Evolutionary conservation across 2,888 invertebrate genomes (phyloP).

Genomic region (Leptopilina syphax): DNA sequence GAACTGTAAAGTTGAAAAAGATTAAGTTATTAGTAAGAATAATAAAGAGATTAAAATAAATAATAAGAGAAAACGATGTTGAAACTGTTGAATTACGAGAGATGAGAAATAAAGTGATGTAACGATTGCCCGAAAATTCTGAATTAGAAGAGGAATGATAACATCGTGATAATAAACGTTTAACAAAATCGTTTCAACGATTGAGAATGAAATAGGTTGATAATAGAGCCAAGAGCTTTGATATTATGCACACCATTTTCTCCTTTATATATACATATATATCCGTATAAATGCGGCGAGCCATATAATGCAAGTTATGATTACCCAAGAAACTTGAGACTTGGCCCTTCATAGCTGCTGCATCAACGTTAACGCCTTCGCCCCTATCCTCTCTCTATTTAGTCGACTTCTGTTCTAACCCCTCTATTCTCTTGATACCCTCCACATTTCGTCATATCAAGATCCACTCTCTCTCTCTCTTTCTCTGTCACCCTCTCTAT

Average conservation of each 20-base stretch:
- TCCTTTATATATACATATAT: constrained; percentile 41
- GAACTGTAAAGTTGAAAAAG: too few relatives aligned
- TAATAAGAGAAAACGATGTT: too few relatives aligned
- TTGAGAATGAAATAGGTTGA: constrained; percentile 50
- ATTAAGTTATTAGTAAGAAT: too few relatives aligned
- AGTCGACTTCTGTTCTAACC: constrained; percentile 33
- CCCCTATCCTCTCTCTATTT: constrained; percentile 14
- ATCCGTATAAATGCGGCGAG: constrained; percentile 39
- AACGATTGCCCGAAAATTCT: too few relatives aligned
- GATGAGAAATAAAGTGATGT: too few relatives aligned
- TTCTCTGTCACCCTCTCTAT: background rate
- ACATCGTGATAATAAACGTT: background rate
- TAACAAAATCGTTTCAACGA: constrained; percentile 9
- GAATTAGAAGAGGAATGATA: background rate
- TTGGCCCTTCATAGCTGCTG: constrained; percentile 46
- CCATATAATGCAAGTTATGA: constrained; percentile 56
- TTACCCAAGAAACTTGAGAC: constrained; percentile 52
- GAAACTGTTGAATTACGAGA: too few relatives aligned
- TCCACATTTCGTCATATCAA: constrained; percentile 30
- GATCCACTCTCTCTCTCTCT: constrained; percentile 6
- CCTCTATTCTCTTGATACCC: constrained; percentile 31
- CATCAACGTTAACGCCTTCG: constrained; percentile 16
- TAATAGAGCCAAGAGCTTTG: constrained; percentile 55
- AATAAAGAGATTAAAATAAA: too few relatives aligned
- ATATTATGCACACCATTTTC: constrained; percentile 51